A percentile compares a stretch with the other conserved stretches of the same genome.
phyloP scores from a whole-genome alignment of 2,888 invertebrate species.

The Ommatoiulus sabulosus region DNA sequence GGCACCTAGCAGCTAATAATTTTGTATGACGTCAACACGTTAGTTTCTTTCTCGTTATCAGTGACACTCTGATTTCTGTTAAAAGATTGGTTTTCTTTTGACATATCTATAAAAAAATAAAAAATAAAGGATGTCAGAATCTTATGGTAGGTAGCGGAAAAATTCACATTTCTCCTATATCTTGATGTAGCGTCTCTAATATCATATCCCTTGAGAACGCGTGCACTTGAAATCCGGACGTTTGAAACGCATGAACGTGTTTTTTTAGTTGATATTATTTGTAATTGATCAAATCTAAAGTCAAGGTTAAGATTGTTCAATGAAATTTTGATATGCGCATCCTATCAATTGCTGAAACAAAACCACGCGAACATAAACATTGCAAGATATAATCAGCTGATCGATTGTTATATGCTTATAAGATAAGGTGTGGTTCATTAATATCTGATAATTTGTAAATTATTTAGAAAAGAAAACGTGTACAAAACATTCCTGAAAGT shows the following conservation, averaged over 20 bases:
- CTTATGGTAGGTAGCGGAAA: neutral
- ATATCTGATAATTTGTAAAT: too few species aligned
- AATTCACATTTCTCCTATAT: neutral
- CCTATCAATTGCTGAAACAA: too few species aligned
- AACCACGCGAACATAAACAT: too few species aligned
- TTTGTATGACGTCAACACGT: neutral
- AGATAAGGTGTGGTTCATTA: too few species aligned
- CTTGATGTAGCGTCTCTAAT: neutral
- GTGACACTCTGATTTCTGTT: neutral
- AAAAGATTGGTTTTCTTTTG: neutral
- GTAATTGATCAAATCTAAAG: neutral
- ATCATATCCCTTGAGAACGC: neutral
- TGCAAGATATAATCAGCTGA: too few species aligned
- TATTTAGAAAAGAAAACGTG: too few species aligned
- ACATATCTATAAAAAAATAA: neutral
- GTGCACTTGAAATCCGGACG: neutral
- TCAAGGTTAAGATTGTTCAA: too few species aligned
- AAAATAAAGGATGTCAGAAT: slow-evolving; percentile 5
- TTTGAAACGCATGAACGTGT: neutral
- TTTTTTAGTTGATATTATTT: too few species aligned
- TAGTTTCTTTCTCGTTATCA: neutral
- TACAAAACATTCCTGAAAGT: too few species aligned
- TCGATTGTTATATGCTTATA: too few species aligned
- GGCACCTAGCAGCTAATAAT: neutral
- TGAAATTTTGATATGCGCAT: too few species aligned